phyloP scores from a whole-genome alignment of 2,113 vertebrate species.

The Malurus cyaneus region DNA sequence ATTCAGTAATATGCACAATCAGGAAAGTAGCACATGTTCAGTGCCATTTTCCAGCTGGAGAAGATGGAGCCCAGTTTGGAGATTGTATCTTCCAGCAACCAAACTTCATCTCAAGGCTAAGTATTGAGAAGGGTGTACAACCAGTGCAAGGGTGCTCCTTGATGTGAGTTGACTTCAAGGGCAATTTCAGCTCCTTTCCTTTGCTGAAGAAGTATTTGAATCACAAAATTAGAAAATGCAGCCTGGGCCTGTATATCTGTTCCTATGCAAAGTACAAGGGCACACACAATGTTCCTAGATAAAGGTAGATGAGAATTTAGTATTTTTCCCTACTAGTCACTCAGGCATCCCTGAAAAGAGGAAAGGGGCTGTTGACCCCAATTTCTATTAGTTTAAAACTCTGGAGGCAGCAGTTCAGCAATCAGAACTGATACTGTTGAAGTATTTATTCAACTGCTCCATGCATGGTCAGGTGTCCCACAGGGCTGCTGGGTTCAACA shows the following conservation, averaged over 20 bases:
- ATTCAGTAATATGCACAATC: not conserved
- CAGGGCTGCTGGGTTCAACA: not conserved
- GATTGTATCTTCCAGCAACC: not conserved
- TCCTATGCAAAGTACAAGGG: not conserved
- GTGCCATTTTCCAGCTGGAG: not conserved
- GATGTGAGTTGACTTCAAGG: not conserved
- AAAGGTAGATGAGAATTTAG: not conserved
- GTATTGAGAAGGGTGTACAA: not conserved
- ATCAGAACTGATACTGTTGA: not conserved
- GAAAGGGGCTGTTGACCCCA: not conserved
- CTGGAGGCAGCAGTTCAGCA: not conserved
- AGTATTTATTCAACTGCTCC: not conserved
- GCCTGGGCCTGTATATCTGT: not conserved
- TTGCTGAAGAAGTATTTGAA: not conserved
- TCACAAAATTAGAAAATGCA: not conserved
- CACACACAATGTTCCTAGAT: not conserved
- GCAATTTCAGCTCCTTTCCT: not conserved
- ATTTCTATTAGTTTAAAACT: not conserved
- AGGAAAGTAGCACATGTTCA: not conserved
- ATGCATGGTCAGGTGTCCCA: not conserved
- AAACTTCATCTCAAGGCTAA: not conserved
- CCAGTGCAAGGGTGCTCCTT: not conserved
- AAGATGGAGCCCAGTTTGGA: not conserved
- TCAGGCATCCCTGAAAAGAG: not conserved
- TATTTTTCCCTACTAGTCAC: not conserved